Evolutionary conservation across 2,113 vertebrate genomes (phyloP).

Genomic region (Etheostoma spectabile): DNA sequence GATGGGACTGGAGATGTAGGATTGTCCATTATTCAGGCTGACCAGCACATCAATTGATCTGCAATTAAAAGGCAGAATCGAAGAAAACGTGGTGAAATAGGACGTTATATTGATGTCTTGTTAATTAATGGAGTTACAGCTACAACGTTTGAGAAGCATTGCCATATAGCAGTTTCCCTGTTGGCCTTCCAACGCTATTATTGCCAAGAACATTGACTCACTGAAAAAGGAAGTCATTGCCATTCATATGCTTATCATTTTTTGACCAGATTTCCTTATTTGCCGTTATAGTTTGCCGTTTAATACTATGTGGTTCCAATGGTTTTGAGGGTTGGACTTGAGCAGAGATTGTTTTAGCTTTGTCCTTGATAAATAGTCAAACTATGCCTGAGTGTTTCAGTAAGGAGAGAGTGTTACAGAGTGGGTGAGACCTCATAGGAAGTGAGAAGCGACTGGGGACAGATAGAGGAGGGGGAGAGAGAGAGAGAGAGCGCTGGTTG

Average conservation of each 20-base stretch:
- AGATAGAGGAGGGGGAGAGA: not conserved
- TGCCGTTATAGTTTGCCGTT: not conserved
- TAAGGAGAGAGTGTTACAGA: not conserved
- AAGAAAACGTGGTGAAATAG: not conserved
- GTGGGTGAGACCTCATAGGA: constrained; percentile 22
- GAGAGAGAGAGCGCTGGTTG: constrained; percentile 16
- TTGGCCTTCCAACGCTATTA: not conserved
- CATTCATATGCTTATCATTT: constrained; percentile 22
- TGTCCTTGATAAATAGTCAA: not conserved
- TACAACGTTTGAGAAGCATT: not conserved
- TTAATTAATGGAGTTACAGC: not conserved
- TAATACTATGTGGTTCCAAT: not conserved
- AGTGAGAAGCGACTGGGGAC: constrained; percentile 21
- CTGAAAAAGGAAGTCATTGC: constrained; percentile 9
- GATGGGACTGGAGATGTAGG: constrained; percentile 89
- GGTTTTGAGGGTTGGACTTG: not conserved
- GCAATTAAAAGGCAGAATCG: constrained; percentile 32
- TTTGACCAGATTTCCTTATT: constrained; percentile 22
- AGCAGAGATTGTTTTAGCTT: not conserved
- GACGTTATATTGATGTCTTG: not conserved
- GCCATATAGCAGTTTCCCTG: not conserved
- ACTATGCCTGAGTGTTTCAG: not conserved
- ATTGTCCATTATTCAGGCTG: constrained; percentile 91
- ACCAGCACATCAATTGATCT: constrained; percentile 93
- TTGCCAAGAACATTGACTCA: constrained; percentile 12